Evolutionary conservation across 2,113 vertebrate species (phyloP).

Genomic region (Turdus rufiventris): DNA sequence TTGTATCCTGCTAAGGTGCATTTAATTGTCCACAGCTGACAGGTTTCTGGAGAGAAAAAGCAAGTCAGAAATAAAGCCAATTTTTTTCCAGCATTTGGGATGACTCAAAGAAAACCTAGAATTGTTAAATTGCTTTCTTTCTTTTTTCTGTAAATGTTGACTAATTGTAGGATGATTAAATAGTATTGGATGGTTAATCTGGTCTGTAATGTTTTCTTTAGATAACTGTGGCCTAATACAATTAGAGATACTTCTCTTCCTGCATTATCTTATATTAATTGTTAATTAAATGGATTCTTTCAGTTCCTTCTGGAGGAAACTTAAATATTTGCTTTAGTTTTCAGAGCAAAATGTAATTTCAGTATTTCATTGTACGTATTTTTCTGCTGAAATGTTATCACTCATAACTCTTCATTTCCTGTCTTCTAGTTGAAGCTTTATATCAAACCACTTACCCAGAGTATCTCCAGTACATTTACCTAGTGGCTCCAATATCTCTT

Average conservation of each 20-base stretch:
- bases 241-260: background rate
- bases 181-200: background rate
- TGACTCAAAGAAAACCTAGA: background rate
- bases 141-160: background rate
- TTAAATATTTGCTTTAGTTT: background rate
- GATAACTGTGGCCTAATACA: background rate
- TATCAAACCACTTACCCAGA: conserved; percentile 91
- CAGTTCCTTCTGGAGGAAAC: background rate
- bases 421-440: conserved; percentile 89
- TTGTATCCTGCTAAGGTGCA: background rate
- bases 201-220: background rate
- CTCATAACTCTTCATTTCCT: conserved; percentile 45
- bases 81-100: background rate
- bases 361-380: background rate
- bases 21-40: background rate
- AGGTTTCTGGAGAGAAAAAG: background rate
- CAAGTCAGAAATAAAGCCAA: background rate
- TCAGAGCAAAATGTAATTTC: background rate
- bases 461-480: conserved; percentile 97
- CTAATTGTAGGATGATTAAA: background rate
- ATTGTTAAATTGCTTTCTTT: background rate
- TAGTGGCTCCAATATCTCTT: conserved; percentile 94
- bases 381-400: conserved; percentile 28
- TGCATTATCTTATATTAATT: background rate
- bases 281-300: background rate